A percentile compares a stretch with the other conserved stretches of the same genome.
These are phyloP conservation scores for Cydia amplana DNA, from an alignment of 1,140 invertebrate species.

Conservation along the genomic window DNA sequence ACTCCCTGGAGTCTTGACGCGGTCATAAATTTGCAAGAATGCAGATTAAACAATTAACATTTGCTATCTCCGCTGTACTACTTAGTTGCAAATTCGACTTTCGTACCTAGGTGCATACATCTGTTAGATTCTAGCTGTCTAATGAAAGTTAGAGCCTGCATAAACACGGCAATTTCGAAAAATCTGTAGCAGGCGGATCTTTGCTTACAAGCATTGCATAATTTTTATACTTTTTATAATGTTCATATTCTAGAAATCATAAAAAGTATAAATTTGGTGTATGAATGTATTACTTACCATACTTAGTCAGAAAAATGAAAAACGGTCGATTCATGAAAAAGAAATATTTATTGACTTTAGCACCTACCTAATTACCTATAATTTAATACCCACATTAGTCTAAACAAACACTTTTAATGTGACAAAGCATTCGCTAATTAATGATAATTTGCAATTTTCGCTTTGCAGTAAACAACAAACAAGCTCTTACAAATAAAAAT, in stretches of 20 bases:
- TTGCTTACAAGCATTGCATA: too few relatives aligned
- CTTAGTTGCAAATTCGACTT: background rate
- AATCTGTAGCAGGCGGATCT: too few relatives aligned
- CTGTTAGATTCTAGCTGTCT: too few relatives aligned
- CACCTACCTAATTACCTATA: background rate
- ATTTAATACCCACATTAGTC: background rate
- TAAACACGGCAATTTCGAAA: too few relatives aligned
- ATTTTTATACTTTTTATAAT: too few relatives aligned
- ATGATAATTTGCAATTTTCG: background rate
- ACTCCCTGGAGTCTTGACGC: conserved; percentile 5
- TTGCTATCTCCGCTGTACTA: conserved; percentile 4
- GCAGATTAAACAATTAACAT: background rate
- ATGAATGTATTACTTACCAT: too few relatives aligned
- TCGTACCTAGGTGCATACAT: background rate
- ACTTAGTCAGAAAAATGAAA: too few relatives aligned
- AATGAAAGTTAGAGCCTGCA: too few relatives aligned
- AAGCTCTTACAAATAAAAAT: background rate
- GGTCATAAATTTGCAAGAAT: conserved; percentile 4
- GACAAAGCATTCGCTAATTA: background rate
- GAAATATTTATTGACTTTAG: too few relatives aligned
- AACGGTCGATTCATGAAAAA: too few relatives aligned
- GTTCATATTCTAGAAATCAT: too few relatives aligned
- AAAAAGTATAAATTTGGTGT: too few relatives aligned
- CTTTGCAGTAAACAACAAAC: background rate
- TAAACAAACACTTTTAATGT: background rate